phyloP scores from a whole-genome alignment of 2,888 invertebrate genomes.

The Chaitophorus viminalis region DNA sequence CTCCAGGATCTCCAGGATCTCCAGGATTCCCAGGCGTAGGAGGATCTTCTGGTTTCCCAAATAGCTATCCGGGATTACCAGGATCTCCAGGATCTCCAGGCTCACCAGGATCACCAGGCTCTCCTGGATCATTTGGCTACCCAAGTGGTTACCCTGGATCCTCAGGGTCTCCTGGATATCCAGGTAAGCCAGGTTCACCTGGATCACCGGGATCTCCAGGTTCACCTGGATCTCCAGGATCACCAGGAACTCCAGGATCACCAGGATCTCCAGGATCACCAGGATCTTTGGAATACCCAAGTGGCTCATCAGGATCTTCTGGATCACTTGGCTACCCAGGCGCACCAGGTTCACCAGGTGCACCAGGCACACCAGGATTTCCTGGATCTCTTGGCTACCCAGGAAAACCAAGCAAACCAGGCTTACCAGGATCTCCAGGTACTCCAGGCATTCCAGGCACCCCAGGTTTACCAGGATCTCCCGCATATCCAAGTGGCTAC shows the following conservation, averaged over 20 bases:
- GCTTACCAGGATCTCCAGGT: conserved; percentile 53
- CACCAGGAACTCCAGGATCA: conserved; percentile 67
- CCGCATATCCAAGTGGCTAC: conserved; percentile 45
- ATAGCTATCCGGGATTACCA: conserved; percentile 63
- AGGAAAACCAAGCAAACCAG: conserved; percentile 62
- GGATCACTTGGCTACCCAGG: conserved; percentile 54
- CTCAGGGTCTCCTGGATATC: conserved; percentile 65
- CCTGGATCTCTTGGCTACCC: conserved; percentile 52
- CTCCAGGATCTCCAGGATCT: conserved; percentile 63
- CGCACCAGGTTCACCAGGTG: conserved; percentile 64
- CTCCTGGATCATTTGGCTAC: conserved; percentile 61
- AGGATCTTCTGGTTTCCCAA: neutral
- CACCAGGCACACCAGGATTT: conserved; percentile 63
- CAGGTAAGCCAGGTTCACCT: conserved; percentile 63
- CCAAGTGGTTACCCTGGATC: conserved; percentile 54
- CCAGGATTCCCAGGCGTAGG: conserved; percentile 64
- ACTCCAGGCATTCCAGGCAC: conserved; percentile 21
- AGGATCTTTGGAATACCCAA: conserved; percentile 66
- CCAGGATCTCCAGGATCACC: conserved; percentile 65
- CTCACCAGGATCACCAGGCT: conserved; percentile 59
- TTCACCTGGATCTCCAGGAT: conserved; percentile 66
- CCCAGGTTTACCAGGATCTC: conserved; percentile 63
- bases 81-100: conserved; percentile 46
- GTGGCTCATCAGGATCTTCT: conserved; percentile 64
- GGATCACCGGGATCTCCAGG: conserved; percentile 65